Evolutionary conservation across 2,113 vertebrate species (phyloP).

Genomic region (Genyomyrus donnyi): DNA sequence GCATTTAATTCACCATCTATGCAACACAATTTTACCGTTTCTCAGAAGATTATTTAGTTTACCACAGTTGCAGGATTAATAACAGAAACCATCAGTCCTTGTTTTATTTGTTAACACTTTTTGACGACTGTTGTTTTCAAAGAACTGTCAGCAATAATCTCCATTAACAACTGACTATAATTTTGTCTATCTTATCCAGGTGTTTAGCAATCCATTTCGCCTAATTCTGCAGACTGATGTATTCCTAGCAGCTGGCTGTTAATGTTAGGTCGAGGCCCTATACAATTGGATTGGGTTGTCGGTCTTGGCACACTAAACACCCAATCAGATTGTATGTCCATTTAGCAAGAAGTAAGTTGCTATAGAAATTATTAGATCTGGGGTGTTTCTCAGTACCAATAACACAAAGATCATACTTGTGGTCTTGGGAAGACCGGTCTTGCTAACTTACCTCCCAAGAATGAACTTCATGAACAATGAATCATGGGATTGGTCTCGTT

Average conservation of each 20-base stretch:
- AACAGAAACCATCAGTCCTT: not conserved
- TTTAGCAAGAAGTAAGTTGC: not conserved
- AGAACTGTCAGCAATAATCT: not conserved
- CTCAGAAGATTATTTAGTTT: not conserved
- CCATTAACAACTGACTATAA: not conserved
- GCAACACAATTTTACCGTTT: not conserved
- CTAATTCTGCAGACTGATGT: not conserved
- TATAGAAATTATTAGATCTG: not conserved
- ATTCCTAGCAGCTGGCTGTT: not conserved
- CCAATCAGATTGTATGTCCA: not conserved
- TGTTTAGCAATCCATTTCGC: not conserved
- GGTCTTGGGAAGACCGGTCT: not conserved
- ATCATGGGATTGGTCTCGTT: too few species aligned
- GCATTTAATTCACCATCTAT: not conserved
- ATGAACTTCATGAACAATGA: too few species aligned
- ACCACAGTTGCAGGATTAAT: not conserved
- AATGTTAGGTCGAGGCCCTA: not conserved
- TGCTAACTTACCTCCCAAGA: not conserved
- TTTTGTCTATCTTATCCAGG: not conserved
- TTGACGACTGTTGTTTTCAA: not conserved
- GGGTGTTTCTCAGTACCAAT: not conserved
- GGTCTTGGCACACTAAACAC: not conserved
- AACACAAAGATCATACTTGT: not conserved
- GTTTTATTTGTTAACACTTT: not conserved
- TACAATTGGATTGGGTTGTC: not conserved